These are phyloP conservation scores for Sphaerophoria taeniata DNA, from an alignment of 2,888 invertebrate species.

Conservation along the genomic window DNA sequence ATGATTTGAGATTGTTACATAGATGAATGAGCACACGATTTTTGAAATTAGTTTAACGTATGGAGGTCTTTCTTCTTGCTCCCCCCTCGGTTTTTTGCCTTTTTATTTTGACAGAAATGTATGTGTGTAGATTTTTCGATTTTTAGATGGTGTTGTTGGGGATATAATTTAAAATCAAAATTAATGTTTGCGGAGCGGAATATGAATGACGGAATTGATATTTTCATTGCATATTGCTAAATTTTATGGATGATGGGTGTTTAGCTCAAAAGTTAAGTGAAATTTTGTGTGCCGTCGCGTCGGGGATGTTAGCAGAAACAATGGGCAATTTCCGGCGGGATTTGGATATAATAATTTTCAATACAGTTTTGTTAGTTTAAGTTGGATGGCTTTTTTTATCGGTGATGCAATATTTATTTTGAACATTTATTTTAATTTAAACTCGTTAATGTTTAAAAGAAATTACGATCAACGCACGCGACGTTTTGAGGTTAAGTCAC, in stretches of 20 bases:
- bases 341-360: no score
- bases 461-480: no score
- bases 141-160: not conserved
- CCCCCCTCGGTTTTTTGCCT: not conserved
- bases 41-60: slow-evolving; percentile 50
- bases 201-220: slow-evolving; percentile 17
- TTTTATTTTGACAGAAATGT: no score
- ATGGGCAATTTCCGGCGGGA: no score
- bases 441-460: no score
- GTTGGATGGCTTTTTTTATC: no score
- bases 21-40: slow-evolving; percentile 61
- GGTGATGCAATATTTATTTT: no score
- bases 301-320: no score
- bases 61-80: slow-evolving; percentile 14
- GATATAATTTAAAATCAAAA: slow-evolving; percentile 47
- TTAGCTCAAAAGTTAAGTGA: slow-evolving; percentile 6
- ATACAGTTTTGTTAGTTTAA: no score
- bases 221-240: slow-evolving; percentile 27
- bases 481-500: no score
- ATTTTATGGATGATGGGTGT: slow-evolving; percentile 10
- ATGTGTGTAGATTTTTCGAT: no score
- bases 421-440: no score
- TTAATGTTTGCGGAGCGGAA: slow-evolving; percentile 20
- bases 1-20: slow-evolving; percentile 60
- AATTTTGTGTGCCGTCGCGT: not conserved